These are phyloP conservation scores for Erinaceus europaeus DNA, from an alignment of 2,113 vertebrate species.

Conservation along the genomic window DNA sequence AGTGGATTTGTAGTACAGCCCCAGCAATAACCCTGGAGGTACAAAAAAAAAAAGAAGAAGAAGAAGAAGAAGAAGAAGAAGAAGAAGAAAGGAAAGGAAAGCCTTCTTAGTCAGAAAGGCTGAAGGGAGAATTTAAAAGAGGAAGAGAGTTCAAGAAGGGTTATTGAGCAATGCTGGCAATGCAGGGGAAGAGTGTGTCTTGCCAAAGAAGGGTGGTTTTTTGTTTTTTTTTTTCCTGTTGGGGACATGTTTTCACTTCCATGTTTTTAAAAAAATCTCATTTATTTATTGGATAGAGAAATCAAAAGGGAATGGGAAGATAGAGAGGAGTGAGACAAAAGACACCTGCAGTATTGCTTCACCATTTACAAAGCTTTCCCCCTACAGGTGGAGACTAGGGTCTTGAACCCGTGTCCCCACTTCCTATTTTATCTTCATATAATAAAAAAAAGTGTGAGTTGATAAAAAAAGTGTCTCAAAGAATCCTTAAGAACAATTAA, in stretches of 20 bases:
- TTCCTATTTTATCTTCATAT: background rate
- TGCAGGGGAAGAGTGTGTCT: background rate
- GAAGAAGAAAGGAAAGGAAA: slow-evolving; percentile 13
- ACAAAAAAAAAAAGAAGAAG: too few species aligned
- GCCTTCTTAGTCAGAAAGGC: background rate
- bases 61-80: background rate
- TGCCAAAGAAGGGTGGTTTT: background rate
- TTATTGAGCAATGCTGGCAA: background rate
- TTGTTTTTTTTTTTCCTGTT: background rate
- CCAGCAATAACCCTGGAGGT: too few species aligned
- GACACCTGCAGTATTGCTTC: too few species aligned
- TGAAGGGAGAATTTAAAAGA: slow-evolving; percentile 7
- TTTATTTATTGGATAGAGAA: too few species aligned
- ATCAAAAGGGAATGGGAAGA: too few species aligned
- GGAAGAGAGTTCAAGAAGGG: background rate
- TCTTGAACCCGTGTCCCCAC: too few species aligned
- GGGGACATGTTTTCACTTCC: background rate
- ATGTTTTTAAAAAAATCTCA: too few species aligned
- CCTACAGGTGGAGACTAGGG: too few species aligned
- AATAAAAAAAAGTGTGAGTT: slow-evolving; percentile 10
- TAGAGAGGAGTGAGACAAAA: too few species aligned
- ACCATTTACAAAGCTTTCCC: too few species aligned
- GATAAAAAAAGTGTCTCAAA: background rate
- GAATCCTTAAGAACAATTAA: background rate
- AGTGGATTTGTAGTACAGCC: too few species aligned